Base-by-base conservation (phyloP, 2,113 vertebrate genomes). In the Carettochelys insculpta region DNA sequence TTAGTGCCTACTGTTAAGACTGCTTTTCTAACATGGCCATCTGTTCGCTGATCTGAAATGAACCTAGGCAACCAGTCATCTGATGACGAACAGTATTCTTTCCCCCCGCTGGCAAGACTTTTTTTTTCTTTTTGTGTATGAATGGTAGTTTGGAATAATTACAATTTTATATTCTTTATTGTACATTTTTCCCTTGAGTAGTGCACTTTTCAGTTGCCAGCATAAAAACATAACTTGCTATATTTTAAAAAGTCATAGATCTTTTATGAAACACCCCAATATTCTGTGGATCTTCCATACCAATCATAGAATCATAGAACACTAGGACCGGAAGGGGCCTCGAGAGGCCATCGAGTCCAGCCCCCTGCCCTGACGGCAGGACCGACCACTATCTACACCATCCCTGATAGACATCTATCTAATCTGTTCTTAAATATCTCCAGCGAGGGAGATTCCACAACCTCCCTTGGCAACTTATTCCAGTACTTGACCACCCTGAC, bases 121-220 rank as follows among this genome's bases (percentile, higher is more conserved):
- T 41, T 50, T 50, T 50, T 50, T 50, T 50, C 14, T 78, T 68
- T 78, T 93, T 91, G 91, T 73, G 50, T 90, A 86, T 68, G 85
- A 71, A 91, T 83, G 73, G 77, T 65, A 41, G 85, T 81, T 94
- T 92, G 43, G 52, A 95, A 92, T 53, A 75, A 38, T 77, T 43
- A 47, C 38, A 51, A 82, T 38, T 83, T 75, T 75, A 29, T 45
- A 75, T 45, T 75, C 85, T 41, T 88, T 79, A 45, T 88, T 77
- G 92, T 80, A 29, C 20, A 56, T 91, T 84, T 93, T 86, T 86
- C 93, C 31, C 50, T 73, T 90, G 90, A 25, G n/a, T 29, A 27
- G 85, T 41, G 48, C 56, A 54, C 83, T 87, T 83, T 86, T 47
- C 19, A 87, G 77, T 43, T 94, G 82, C 58, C 92, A 91, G 82